These are phyloP conservation scores for Tiliacea citrago DNA, from an alignment of 2,888 invertebrate species.

Conservation along the genomic window DNA sequence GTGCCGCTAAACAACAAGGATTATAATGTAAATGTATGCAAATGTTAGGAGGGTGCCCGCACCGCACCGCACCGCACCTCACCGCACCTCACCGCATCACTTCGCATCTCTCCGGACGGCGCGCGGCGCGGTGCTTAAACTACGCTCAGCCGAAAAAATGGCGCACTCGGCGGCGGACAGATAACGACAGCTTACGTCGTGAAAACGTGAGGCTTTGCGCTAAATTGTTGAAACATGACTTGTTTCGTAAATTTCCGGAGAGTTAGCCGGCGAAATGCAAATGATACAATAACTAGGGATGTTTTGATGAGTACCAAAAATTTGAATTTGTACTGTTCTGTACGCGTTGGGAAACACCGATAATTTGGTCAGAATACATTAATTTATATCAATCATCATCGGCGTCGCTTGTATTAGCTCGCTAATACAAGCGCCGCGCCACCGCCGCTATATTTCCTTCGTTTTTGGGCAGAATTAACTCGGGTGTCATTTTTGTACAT, in stretches of 20 bases:
- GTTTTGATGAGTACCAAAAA: constrained; percentile 60
- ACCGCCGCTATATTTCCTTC: too few species aligned
- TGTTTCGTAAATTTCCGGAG: constrained; percentile 72
- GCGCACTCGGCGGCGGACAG: constrained; percentile 70
- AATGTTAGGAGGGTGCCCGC: constrained; percentile 74
- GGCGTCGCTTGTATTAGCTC: constrained; percentile 1
- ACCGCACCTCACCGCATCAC: constrained; percentile 9
- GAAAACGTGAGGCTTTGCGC: constrained; percentile 80
- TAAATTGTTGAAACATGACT: constrained; percentile 84
- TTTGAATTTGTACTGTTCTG: constrained; percentile 49
- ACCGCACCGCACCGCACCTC: constrained; percentile 13
- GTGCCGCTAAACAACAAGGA: constrained; percentile 78
- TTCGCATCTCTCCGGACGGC: constrained; percentile 12
- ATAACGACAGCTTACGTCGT: constrained; percentile 83
- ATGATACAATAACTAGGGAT: constrained; percentile 74
- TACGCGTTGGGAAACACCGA: constrained; percentile 24
- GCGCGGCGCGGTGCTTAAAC: neutral
- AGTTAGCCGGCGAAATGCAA: constrained; percentile 70
- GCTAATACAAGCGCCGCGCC: too few species aligned
- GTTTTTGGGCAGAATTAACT: too few species aligned
- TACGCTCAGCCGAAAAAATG: constrained; percentile 53
- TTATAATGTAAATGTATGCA: constrained; percentile 88
- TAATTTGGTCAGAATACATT: constrained; percentile 32
- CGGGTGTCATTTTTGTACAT: too few species aligned
- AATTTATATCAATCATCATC: constrained; percentile 16